Evolutionary conservation across 2,888 invertebrate genomes (phyloP).

Genomic region (Xestia ashworthii): DNA sequence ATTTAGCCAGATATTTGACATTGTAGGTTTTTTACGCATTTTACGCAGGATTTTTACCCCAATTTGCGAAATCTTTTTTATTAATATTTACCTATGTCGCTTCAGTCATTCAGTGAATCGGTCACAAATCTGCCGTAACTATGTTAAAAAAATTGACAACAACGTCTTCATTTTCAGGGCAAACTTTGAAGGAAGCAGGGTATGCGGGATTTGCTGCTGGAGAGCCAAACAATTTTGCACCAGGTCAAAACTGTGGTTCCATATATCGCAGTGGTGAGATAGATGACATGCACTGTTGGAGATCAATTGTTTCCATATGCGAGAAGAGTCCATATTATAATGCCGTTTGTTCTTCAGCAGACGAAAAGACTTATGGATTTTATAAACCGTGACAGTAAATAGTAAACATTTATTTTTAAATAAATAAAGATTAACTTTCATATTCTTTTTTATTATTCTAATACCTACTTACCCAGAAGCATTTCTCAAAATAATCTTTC

Average conservation of each 20-base stretch:
- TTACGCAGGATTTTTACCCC: neutral
- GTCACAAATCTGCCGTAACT: neutral
- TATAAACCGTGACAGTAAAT: neutral
- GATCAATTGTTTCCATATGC: neutral
- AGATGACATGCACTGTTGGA: neutral
- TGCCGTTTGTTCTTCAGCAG: neutral
- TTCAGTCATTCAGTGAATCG: neutral
- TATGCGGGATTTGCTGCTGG: neutral
- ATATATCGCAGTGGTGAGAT: neutral
- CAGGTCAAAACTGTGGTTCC: constrained; percentile 5
- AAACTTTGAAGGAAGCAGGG: constrained; percentile 2
- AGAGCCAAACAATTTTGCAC: neutral
- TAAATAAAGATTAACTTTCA: neutral
- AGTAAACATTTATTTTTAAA: neutral
- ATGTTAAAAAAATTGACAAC: neutral
- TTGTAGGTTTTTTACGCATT: too few relatives aligned
- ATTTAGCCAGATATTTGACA: too few relatives aligned
- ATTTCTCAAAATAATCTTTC: neutral
- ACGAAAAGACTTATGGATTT: neutral
- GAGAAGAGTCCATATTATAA: constrained; percentile 3
- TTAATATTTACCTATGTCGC: neutral
- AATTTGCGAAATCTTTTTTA: neutral
- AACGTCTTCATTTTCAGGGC: neutral
- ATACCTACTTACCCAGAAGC: neutral
- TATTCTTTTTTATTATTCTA: neutral